Conservation (phyloP, 2,113 vertebrate genomes). For the Alligator sinensis region DNA sequence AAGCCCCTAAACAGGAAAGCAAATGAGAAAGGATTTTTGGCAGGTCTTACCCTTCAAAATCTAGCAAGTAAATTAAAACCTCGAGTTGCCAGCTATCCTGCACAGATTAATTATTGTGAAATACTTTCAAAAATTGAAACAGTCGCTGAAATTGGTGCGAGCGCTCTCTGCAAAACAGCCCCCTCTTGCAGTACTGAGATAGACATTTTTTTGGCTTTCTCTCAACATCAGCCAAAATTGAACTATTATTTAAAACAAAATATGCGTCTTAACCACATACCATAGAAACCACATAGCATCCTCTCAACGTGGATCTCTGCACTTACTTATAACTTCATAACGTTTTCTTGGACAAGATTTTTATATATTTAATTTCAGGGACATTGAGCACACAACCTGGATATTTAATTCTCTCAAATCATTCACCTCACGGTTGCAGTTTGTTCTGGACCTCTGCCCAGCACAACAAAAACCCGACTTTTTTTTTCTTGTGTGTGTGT, state of each 20-base stretch:
- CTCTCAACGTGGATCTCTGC: conserved; percentile 73
- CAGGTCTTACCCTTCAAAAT: not conserved
- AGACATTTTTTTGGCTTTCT: not conserved
- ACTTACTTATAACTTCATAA: conserved; percentile 78
- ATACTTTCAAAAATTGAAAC: not conserved
- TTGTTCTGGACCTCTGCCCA: conserved; percentile 82
- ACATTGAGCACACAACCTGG: conserved; percentile 70
- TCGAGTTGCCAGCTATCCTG: not conserved
- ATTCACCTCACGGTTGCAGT: conserved; percentile 66
- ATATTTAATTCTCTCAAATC: conserved; percentile 67
- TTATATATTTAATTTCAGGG: conserved; percentile 44
- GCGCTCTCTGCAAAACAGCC: not conserved
- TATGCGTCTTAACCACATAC: conserved; percentile 21
- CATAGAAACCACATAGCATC: conserved; percentile 69
- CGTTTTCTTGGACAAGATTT: conserved; percentile 77
- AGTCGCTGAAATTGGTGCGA: conserved; percentile 1
- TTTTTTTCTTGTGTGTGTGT: conserved; percentile 2
- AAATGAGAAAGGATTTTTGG: not conserved
- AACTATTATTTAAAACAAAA: conserved; percentile 54
- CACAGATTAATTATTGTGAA: conserved; percentile 7
- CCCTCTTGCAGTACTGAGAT: conserved; percentile 13
- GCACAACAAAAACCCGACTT: conserved; percentile 70
- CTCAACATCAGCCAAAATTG: conserved; percentile 42
- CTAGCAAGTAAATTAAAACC: not conserved
- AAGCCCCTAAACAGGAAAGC: not conserved